Evolutionary conservation across 2,113 vertebrate species (phyloP).

Genomic region (Hippoglossus stenolepis): DNA sequence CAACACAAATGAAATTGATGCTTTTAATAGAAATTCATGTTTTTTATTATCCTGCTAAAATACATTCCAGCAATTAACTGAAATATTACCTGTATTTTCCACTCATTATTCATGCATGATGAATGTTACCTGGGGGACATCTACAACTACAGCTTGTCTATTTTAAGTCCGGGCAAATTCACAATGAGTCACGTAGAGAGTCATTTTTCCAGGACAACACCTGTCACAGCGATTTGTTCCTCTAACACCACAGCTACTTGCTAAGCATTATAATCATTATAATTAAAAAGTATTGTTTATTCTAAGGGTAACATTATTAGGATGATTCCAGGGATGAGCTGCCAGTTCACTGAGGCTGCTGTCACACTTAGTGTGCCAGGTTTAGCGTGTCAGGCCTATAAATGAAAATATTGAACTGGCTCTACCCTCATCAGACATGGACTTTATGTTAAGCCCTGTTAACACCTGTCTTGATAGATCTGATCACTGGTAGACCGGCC

Average conservation of each 20-base stretch:
- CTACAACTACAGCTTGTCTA: constrained; percentile 7
- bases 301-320: background rate
- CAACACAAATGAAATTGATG: too few species aligned
- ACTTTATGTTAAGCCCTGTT: background rate
- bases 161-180: constrained; percentile 1
- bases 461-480: too few species aligned
- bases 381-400: background rate
- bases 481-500: too few species aligned
- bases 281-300: constrained; percentile 5
- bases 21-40: too few species aligned
- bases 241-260: background rate
- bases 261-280: background rate
- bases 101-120: constrained; percentile 1
- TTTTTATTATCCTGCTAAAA: too few species aligned
- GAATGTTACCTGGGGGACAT: background rate
- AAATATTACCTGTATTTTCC: background rate
- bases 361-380: background rate
- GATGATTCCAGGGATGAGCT: background rate
- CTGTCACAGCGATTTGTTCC: constrained; percentile 4
- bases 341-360: background rate
- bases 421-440: background rate
- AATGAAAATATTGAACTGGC: background rate
- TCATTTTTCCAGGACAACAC: constrained; percentile 2
- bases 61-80: background rate
- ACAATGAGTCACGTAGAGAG: background rate